Evolutionary conservation across 2,113 vertebrate species (phyloP).

Genomic region (Macroglossus sobrinus): DNA sequence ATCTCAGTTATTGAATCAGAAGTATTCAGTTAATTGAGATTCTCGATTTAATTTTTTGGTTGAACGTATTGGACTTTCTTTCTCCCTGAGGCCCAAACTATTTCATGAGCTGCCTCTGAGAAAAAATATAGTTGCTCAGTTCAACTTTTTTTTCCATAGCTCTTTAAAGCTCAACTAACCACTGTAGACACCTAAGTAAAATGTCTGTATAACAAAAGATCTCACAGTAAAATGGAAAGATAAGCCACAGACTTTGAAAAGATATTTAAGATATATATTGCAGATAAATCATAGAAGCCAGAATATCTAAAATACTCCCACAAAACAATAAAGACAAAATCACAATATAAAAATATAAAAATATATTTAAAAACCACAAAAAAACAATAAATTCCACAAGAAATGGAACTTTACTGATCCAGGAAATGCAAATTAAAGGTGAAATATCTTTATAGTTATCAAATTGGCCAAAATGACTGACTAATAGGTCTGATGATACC

Average conservation of each 20-base stretch:
- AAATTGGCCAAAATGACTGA: background rate
- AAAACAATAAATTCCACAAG: background rate
- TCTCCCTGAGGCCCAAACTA: background rate
- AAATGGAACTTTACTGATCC: background rate
- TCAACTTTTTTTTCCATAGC: background rate
- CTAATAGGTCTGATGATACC: background rate
- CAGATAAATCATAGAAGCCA: background rate
- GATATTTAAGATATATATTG: background rate
- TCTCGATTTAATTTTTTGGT: background rate
- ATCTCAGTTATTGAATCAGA: background rate
- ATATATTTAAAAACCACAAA: background rate
- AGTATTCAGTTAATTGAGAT: background rate
- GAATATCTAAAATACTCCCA: background rate
- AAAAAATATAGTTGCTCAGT: background rate
- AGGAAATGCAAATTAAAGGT: background rate
- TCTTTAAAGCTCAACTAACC: background rate
- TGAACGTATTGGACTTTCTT: background rate
- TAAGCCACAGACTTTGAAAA: background rate
- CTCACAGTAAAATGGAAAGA: background rate
- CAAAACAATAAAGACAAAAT: background rate
- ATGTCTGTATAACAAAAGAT: background rate
- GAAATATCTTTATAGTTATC: background rate
- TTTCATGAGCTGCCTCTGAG: background rate
- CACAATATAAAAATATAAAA: background rate
- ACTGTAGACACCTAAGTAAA: background rate